Conservation (phyloP, 2,113 vertebrate genomes). For the Spilogale gracilis region DNA sequence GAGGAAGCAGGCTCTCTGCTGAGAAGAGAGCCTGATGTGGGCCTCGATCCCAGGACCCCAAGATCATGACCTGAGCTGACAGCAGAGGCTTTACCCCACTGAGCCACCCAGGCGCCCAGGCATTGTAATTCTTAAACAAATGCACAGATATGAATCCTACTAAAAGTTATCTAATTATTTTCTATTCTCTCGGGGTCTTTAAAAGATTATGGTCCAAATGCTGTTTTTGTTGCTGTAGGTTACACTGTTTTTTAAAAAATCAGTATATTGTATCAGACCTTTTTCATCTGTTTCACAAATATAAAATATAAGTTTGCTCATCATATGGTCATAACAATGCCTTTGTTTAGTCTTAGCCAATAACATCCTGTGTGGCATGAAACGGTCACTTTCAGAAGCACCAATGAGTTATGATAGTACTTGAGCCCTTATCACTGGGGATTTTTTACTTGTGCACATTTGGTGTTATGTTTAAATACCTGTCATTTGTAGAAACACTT, state of each 20-base stretch:
- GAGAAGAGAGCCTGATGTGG: no score
- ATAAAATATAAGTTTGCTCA: neutral
- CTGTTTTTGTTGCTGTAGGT: neutral
- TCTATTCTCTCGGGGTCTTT: neutral
- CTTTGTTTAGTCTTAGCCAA: neutral
- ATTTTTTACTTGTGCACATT: neutral
- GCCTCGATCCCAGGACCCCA: no score
- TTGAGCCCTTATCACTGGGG: neutral
- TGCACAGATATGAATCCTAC: neutral
- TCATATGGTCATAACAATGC: neutral
- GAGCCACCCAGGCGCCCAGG: no score
- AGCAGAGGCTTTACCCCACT: no score
- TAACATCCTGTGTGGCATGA: neutral
- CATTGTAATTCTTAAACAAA: constrained; percentile 17
- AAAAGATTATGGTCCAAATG: neutral
- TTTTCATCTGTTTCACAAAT: constrained; percentile 52
- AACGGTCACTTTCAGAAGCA: constrained; percentile 20
- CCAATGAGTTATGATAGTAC: neutral
- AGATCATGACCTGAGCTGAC: no score
- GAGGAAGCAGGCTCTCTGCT: no score
- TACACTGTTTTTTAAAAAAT: neutral
- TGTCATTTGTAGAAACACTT: neutral
- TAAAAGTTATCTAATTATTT: constrained; percentile 20
- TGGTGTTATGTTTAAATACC: constrained; percentile 24
- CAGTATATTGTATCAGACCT: neutral